phyloP scores from a whole-genome alignment of 2,113 vertebrate genomes.

The Charadrius vociferus region DNA sequence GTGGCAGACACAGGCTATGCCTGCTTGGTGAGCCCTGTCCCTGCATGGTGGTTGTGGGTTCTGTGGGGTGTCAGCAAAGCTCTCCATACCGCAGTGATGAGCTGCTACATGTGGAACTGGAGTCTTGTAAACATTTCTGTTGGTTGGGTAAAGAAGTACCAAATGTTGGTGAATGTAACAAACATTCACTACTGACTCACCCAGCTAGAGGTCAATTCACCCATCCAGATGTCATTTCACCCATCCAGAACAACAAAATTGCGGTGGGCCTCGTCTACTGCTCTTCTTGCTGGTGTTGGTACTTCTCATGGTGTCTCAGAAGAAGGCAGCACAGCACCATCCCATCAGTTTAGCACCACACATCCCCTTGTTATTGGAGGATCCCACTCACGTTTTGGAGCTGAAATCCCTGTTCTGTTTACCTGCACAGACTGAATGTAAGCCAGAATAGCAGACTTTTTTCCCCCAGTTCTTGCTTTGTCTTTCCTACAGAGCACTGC shows the following conservation, averaged over 20 bases:
- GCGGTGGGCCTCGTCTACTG: not conserved
- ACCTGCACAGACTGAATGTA: not conserved
- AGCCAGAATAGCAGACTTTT: not conserved
- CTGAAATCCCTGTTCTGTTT: not conserved
- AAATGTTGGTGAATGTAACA: not conserved
- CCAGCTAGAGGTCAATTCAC: not conserved
- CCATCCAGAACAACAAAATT: not conserved
- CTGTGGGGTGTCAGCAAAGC: not conserved
- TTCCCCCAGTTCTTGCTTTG: not conserved
- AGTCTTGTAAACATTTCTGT: not conserved
- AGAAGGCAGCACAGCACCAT: not conserved
- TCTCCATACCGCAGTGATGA: not conserved
- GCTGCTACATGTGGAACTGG: not conserved
- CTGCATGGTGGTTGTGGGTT: not conserved
- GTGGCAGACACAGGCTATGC: not conserved
- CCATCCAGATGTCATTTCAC: not conserved
- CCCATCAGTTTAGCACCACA: fast-evolving
- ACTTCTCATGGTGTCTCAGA: not conserved
- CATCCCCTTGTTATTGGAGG: not conserved
- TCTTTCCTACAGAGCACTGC: not conserved
- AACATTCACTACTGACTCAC: not conserved
- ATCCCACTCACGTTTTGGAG: not conserved
- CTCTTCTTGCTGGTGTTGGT: not conserved
- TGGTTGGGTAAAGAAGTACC: not conserved
- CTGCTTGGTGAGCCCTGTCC: not conserved